phyloP scores from a whole-genome alignment of 2,888 invertebrate genomes.

The Sympetrum striolatum region DNA sequence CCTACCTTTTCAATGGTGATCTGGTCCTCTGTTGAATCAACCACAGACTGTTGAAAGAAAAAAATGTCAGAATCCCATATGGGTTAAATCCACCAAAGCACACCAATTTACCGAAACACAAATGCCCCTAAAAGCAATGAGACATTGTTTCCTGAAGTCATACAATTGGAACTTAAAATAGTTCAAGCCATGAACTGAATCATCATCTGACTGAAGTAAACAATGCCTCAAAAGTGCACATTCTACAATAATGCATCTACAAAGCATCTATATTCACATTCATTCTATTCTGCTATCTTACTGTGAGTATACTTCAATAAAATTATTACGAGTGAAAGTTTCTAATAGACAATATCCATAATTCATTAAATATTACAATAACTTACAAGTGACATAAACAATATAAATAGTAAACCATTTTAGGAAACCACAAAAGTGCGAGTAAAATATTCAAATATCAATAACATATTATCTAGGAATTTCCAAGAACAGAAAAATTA shows the following conservation, averaged over 20 bases:
- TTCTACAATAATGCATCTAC: background rate
- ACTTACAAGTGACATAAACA: too few relatives aligned
- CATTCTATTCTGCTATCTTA: background rate
- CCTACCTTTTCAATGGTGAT: slow-evolving; percentile 55
- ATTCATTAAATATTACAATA: too few relatives aligned
- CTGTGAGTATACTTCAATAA: too few relatives aligned
- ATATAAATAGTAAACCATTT: too few relatives aligned
- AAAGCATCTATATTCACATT: background rate
- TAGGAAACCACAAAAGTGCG: too few relatives aligned
- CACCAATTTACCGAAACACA: background rate
- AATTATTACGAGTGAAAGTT: too few relatives aligned
- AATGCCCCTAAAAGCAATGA: background rate
- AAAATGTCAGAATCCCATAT: slow-evolving; percentile 31
- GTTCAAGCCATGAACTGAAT: background rate
- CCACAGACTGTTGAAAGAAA: slow-evolving; percentile 48
- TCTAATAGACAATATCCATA: too few relatives aligned
- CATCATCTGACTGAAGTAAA: background rate
- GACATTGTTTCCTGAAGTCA: background rate
- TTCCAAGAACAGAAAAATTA: too few relatives aligned
- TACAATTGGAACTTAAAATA: background rate
- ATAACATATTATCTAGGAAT: too few relatives aligned
- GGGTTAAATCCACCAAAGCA: slow-evolving; percentile 9
- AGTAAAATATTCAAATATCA: too few relatives aligned
- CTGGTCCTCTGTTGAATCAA: slow-evolving; percentile 46
- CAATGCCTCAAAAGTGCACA: background rate